These are phyloP conservation scores for Mermis nigrescens DNA, from an alignment of 2,888 invertebrate genomes.

Conservation along the genomic window DNA sequence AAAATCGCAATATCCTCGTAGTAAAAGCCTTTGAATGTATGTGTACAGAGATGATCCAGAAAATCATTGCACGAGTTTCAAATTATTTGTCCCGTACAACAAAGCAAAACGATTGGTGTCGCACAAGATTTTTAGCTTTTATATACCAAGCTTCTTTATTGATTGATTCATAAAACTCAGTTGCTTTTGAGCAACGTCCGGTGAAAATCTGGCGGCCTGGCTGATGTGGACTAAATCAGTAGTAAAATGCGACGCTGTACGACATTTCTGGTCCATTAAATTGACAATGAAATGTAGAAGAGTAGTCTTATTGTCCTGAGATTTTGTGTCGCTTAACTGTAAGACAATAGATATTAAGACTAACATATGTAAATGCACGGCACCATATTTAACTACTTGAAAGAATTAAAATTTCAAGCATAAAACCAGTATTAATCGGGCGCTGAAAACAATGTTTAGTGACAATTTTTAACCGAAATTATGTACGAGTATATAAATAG, in stretches of 20 bases:
- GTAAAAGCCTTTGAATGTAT: too few species aligned
- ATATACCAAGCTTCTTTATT: conserved; percentile 17
- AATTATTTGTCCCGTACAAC: neutral
- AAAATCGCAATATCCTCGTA: too few species aligned
- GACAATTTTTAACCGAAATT: too few species aligned
- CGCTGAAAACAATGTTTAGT: too few species aligned
- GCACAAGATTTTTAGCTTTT: too few species aligned
- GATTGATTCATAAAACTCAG: conserved; percentile 16
- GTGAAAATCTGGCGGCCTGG: conserved; percentile 49
- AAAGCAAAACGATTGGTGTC: neutral
- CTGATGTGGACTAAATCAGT: conserved; percentile 79
- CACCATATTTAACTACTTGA: too few species aligned
- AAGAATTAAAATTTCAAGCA: too few species aligned
- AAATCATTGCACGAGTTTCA: neutral
- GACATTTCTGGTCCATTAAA: conserved; percentile 65
- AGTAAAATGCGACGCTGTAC: conserved; percentile 57
- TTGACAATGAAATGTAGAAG: conserved; percentile 75
- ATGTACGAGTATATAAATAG: too few species aligned
- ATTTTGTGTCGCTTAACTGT: conserved; percentile 47
- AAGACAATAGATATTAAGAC: too few species aligned
- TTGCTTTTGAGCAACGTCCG: conserved; percentile 36
- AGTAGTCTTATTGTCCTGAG: conserved; percentile 73
- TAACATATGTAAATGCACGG: too few species aligned
- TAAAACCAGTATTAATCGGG: too few species aligned
- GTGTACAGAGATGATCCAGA: too few species aligned